These are phyloP conservation scores for Chrosomus eos DNA, from an alignment of 2,797 vertebrate species.

Conservation along the genomic window DNA sequence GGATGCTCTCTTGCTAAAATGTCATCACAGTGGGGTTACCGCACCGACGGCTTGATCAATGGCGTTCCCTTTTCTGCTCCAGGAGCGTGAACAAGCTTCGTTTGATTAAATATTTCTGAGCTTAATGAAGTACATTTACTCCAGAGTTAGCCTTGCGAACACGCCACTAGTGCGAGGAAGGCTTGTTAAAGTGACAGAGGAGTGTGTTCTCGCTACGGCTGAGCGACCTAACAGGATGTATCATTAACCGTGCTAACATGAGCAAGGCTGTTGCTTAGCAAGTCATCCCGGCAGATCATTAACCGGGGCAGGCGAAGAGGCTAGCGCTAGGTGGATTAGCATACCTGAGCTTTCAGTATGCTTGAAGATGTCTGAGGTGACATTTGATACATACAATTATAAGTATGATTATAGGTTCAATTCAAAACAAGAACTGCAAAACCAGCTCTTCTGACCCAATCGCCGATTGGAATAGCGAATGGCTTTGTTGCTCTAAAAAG, in stretches of 20 bases:
- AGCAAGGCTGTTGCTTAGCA: slow-evolving; percentile 31
- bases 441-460: neutral
- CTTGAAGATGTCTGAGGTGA: slow-evolving; percentile 20
- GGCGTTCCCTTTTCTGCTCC: slow-evolving; percentile 59
- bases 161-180: slow-evolving; percentile 45
- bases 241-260: slow-evolving; percentile 50
- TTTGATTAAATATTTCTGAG: slow-evolving; percentile 79
- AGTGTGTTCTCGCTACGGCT: slow-evolving; percentile 35
- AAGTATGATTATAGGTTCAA: slow-evolving; percentile 9
- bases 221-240: slow-evolving; percentile 51
- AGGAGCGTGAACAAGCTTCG: slow-evolving; percentile 61
- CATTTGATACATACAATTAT: slow-evolving; percentile 9
- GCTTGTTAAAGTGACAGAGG: slow-evolving; percentile 44
- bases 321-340: slow-evolving; percentile 13
- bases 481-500: neutral
- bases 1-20: slow-evolving; percentile 75
- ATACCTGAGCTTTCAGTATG: neutral
- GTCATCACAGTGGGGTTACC: slow-evolving; percentile 74
- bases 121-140: slow-evolving; percentile 76
- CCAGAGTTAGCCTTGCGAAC: slow-evolving; percentile 66
- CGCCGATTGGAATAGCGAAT: neutral
- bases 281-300: slow-evolving; percentile 46
- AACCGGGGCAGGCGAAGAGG: slow-evolving; percentile 31
- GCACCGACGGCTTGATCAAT: slow-evolving; percentile 78
- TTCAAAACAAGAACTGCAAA: neutral